Evolutionary conservation across 2,113 vertebrate genomes (phyloP), one percentile per base, ranked within the genome.

Genomic region (Excalfactoria chinensis): DNA sequence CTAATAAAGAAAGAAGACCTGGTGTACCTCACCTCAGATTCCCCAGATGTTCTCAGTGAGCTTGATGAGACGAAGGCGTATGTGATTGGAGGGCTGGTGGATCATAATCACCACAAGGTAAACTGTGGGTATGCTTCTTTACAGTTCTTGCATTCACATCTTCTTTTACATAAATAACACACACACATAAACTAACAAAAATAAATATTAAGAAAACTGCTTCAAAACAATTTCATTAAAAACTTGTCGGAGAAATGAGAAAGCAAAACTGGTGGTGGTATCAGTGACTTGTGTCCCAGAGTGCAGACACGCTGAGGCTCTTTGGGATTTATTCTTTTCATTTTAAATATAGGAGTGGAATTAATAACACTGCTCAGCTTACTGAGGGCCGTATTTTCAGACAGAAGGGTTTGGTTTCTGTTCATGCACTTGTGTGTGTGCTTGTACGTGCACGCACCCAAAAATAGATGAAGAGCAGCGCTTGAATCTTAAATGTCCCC

Each of bases 101-200:
- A 99, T 97, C 99, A 99, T 97, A 99, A 99, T 95, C 99, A 99
- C 90, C 98, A 99, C 89, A 99, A 99, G 99, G 99, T 99, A 97
- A 73, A 46, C 7, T 5, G 9, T n/a, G 53, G 6, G 8, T 84
- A 14, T 10, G 1, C 63, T 94, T 84, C 43, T 82, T 84, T 55
- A 43, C 35, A 70, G 43, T 8, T 41, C 7, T 67, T 37, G 34
- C 20, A 53, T 83, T 62, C 10, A 7, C 28, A 32, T 7, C 3
- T 55, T 60, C n/a, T 43, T 85, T 88, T 32, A 25, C 14, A 8
- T 51, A 35, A 53, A 17, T 51, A 19, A 8, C 81, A 5, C 41
- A 69, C 4, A 7, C 16, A 2, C 81, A 14, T 68, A 66, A 86
- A 34, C 20, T 58, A 69, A 59, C 23, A 40, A 68, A 51, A 76